Conservation (phyloP, 2,888 invertebrate genomes). For the Oasisia sp. region DNA sequence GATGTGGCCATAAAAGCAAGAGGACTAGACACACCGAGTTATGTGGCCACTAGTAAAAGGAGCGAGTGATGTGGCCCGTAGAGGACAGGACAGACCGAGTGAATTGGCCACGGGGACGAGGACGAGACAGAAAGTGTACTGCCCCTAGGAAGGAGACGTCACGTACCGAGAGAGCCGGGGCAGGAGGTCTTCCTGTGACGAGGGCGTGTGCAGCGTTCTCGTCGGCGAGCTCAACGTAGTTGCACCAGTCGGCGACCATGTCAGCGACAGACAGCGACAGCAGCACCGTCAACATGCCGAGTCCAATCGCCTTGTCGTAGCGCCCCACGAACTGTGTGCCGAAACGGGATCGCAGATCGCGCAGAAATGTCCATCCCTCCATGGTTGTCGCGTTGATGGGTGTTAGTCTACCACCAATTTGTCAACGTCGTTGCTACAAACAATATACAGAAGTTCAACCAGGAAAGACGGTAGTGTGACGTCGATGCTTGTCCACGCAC, state of each 20-base stretch:
- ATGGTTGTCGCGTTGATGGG: not conserved
- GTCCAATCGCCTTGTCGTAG: conserved; percentile 34
- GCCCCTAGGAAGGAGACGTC: not conserved
- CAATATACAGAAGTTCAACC: not conserved
- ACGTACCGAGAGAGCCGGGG: not conserved
- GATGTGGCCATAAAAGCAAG: too few species aligned
- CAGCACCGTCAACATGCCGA: conserved; percentile 27
- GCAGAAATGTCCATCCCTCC: not conserved
- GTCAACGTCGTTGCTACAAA: not conserved
- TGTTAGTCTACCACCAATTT: not conserved
- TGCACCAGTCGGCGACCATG: conserved; percentile 32
- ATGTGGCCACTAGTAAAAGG: too few species aligned
- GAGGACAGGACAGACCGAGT: too few species aligned
- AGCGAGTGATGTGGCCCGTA: too few species aligned
- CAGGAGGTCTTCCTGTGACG: not conserved
- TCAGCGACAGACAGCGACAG: conserved; percentile 29
- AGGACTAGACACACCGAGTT: too few species aligned
- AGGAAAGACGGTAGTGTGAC: not conserved
- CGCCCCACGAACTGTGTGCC: conserved; percentile 32
- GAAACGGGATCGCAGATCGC: conserved; percentile 21
- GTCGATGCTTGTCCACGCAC: too few species aligned
- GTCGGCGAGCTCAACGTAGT: conserved; percentile 29
- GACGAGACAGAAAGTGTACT: too few species aligned
- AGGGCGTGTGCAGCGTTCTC: not conserved
- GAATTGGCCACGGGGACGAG: too few species aligned